A percentile compares a stretch with the other conserved stretches of the same genome.
Evolutionary conservation across 2,888 invertebrate species (phyloP).

Genomic region (Portevinia maculata): DNA sequence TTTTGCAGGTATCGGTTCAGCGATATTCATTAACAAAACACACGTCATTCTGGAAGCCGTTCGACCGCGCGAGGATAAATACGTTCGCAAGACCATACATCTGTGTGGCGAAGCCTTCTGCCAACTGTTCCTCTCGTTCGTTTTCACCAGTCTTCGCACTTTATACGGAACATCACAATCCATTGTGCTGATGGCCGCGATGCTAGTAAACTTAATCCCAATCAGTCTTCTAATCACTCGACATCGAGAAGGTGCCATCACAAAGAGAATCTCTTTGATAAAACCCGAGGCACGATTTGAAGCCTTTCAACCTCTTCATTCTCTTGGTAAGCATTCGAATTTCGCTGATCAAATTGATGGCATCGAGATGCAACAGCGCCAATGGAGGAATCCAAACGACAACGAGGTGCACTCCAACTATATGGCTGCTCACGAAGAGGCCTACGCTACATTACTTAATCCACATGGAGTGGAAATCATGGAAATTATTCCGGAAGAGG

Average conservation of each 20-base stretch:
- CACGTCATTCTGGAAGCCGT: conserved; percentile 82
- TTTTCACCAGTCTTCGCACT: conserved; percentile 82
- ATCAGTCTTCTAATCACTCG: conserved; percentile 81
- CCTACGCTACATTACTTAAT: conserved; percentile 81
- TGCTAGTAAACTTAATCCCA: conserved; percentile 81
- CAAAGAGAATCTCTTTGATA: conserved; percentile 81
- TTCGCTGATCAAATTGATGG: conserved; percentile 81
- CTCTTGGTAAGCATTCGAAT: conserved; percentile 78
- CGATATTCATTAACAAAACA: conserved; percentile 80
- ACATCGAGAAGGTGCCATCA: conserved; percentile 80
- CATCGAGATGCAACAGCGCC: conserved; percentile 78
- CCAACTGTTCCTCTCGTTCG: conserved; percentile 82
- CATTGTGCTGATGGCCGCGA: conserved; percentile 80
- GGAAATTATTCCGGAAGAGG: conserved; percentile 83
- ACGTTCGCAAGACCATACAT: conserved; percentile 81
- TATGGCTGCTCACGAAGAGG: conserved; percentile 80
- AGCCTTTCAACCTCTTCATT: conserved; percentile 76
- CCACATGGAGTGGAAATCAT: conserved; percentile 82
- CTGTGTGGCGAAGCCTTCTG: conserved; percentile 82
- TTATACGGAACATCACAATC: conserved; percentile 82
- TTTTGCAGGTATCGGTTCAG: conserved; percentile 80
- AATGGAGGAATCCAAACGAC: conserved; percentile 80
- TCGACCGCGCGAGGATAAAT: conserved; percentile 82
- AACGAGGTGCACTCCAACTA: conserved; percentile 80
- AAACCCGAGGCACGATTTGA: conserved; percentile 79